Evolutionary conservation across 2,888 invertebrate genomes (phyloP).

Genomic region (Buathra laborator): DNA sequence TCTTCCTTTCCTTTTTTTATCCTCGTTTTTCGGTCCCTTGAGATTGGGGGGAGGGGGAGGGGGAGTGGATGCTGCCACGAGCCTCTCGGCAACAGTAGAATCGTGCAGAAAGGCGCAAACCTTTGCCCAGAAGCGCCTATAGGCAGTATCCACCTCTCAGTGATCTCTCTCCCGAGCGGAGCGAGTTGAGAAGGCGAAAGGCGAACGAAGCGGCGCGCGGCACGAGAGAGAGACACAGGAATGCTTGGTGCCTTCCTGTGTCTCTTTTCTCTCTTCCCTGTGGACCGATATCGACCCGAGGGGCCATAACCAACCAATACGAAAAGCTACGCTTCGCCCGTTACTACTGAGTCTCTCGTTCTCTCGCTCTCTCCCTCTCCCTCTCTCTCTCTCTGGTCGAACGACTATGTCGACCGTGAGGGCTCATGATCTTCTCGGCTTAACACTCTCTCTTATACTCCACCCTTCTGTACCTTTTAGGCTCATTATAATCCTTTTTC

Average conservation of each 20-base stretch:
- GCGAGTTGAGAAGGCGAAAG: constrained; percentile 20
- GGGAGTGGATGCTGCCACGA: neutral
- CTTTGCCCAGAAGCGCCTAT: constrained; percentile 18
- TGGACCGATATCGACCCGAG: constrained; percentile 78
- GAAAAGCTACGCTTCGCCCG: constrained; percentile 73
- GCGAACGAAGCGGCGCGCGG: constrained; percentile 39
- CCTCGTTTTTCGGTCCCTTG: constrained; percentile 29
- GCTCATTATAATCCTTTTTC: constrained; percentile 3
- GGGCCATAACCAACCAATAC: constrained; percentile 73
- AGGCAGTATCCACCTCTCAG: neutral
- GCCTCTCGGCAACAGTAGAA: constrained; percentile 43
- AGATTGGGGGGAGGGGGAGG: constrained; percentile 24
- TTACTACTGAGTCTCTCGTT: constrained; percentile 73
- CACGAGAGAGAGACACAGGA: constrained; percentile 41
- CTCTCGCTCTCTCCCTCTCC: constrained; percentile 47
- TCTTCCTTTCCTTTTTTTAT: constrained; percentile 27
- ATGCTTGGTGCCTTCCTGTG: constrained; percentile 42
- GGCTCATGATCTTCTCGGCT: constrained; percentile 19
- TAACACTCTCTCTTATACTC: constrained; percentile 1
- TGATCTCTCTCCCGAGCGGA: neutral
- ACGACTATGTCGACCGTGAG: constrained; percentile 8
- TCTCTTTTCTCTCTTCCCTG: constrained; percentile 66
- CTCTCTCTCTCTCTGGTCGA: constrained; percentile 24
- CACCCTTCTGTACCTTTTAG: neutral
- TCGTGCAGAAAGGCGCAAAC: constrained; percentile 29